Base-by-base conservation (phyloP, 2,888 invertebrate genomes). In the Malacosoma neustria region DNA sequence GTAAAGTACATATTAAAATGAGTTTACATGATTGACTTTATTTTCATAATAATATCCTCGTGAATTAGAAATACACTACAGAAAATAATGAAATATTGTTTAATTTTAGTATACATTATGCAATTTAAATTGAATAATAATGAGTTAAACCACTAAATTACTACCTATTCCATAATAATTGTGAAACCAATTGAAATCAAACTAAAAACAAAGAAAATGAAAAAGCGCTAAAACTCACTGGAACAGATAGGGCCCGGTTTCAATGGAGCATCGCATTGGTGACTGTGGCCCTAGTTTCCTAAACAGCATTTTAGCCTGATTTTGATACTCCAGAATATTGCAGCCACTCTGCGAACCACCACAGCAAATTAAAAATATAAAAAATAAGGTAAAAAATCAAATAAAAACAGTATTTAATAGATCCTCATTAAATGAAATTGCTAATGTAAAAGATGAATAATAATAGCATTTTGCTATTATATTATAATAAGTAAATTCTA, bases 281-380 rank as follows among this genome's bases (percentile, higher is more conserved):
- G 98, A 97, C 64, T 95, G 93, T 30, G 92, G 91, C 51, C 93
- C 94, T 63, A 99, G 88, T 85, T 98, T 98, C 61, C 96, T 91
- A 87, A 99, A 99, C 59, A 99, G 88, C 92, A 98, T 93, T 88
- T 99, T 99, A 29, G 99, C 99, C 87, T 99, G 99, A 79, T 97
- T 98, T 80, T 99, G 99, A 79, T 98, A 99, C 72, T 99, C 99
- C 79, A 98, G 87, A 68, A 98, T 91, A 85, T 92, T 96, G 75
- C 94, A 92, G 40, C 98, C 98, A 49, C 93, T 92, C 98, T 98
- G 86, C 58, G 82, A 87, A 72, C 61, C 69, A 75, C 58, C 64
- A 69, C 55, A 70, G 79, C 77, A 77, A 79, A 76, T 63, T 56
- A 61, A 51, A 62, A 61, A 49, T 47, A 45, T 34, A 45, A 54